phyloP scores from a whole-genome alignment of 2,888 invertebrate genomes.

The Zaprionus lineosus region DNA sequence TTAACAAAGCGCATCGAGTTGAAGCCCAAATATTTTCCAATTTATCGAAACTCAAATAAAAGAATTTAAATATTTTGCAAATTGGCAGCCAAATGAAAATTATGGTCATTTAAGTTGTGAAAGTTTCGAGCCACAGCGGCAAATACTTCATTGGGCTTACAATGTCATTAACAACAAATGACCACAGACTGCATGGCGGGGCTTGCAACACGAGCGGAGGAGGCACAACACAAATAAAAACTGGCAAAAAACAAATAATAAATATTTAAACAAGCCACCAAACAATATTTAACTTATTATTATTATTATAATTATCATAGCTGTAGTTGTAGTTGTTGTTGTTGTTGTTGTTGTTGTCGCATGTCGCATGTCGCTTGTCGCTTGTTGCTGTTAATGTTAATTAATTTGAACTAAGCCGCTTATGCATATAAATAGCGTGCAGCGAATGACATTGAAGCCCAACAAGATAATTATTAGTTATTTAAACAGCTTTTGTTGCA shows the following conservation, averaged over 20 bases:
- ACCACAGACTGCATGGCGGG: slow-evolving; percentile 45
- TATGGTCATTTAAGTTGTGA: slow-evolving; percentile 14
- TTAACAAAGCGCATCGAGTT: slow-evolving; percentile 23
- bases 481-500: slow-evolving; percentile 71
- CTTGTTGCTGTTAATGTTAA: slow-evolving; percentile 65
- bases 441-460: slow-evolving; percentile 62
- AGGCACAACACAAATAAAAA: slow-evolving; percentile 15
- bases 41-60: slow-evolving; percentile 19
- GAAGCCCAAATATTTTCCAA: slow-evolving; percentile 13
- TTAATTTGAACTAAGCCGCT: slow-evolving; percentile 74
- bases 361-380: neutral
- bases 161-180: slow-evolving; percentile 68
- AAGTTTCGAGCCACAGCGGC: slow-evolving; percentile 32
- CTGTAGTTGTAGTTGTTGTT: slow-evolving; percentile 6
- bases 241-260: slow-evolving; percentile 51
- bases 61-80: slow-evolving; percentile 36
- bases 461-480: slow-evolving; percentile 76
- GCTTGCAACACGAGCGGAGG: too few relatives aligned
- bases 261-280: slow-evolving; percentile 58
- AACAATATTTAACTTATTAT: slow-evolving; percentile 27
- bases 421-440: slow-evolving; percentile 66
- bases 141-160: slow-evolving; percentile 67
- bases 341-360: slow-evolving; percentile 5
- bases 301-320: slow-evolving; percentile 15
- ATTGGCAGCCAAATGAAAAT: slow-evolving; percentile 29